Evolutionary conservation across 2,797 vertebrate species (phyloP).

Genomic region (Garrulus glandarius): DNA sequence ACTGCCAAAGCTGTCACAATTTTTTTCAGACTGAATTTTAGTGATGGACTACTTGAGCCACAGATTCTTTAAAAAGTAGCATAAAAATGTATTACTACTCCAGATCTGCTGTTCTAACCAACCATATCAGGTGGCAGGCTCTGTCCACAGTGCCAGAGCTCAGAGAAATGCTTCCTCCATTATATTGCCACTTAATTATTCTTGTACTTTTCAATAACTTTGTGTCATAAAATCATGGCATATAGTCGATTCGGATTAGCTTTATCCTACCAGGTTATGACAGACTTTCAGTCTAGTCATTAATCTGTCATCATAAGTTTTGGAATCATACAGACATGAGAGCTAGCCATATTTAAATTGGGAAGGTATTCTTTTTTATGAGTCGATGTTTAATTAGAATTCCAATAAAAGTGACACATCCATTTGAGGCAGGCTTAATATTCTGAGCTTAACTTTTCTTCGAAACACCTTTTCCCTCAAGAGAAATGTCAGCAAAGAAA

Average conservation of each 20-base stretch:
- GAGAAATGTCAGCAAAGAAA: conserved; percentile 33
- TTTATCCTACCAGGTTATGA: conserved; percentile 70
- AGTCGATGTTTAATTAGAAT: conserved; percentile 70
- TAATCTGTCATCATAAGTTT: conserved; percentile 57
- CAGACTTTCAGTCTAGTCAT: conserved; percentile 64
- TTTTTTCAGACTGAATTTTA: conserved; percentile 51
- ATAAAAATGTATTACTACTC: conserved; percentile 49
- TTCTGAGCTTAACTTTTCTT: conserved; percentile 63
- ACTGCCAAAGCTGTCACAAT: conserved; percentile 57
- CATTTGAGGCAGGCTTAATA: conserved; percentile 61
- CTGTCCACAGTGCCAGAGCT: conserved; percentile 3
- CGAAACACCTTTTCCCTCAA: conserved; percentile 29
- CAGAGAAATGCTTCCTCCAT: conserved; percentile 58
- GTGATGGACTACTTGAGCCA: conserved; percentile 48
- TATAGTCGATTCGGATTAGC: conserved; percentile 70
- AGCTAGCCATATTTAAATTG: conserved; percentile 39
- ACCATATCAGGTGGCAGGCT: conserved; percentile 53
- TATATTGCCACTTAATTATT: conserved; percentile 69
- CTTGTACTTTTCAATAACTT: conserved; percentile 69
- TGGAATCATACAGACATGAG: neutral
- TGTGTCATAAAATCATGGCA: conserved; percentile 69
- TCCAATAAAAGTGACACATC: conserved; percentile 66
- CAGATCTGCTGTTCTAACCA: conserved; percentile 28
- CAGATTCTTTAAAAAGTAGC: conserved; percentile 50
- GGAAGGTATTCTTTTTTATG: conserved; percentile 46